phyloP scores from a whole-genome alignment of 2,113 vertebrate genomes.

The Nannobrachium achirus region DNA sequence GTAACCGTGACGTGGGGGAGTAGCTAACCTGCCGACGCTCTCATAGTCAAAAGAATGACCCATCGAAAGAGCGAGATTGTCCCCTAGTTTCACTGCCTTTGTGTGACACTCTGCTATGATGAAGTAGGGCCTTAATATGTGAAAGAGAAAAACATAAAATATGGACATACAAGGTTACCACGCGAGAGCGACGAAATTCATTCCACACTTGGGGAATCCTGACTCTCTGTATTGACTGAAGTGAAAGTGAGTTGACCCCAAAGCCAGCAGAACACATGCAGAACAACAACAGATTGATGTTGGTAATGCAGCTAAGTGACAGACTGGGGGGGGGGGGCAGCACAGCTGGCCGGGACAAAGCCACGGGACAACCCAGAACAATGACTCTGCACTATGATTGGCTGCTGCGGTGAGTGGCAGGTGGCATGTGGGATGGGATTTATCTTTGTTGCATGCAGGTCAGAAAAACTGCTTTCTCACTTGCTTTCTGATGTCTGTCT shows the following conservation, averaged over 20 bases:
- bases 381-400: slow-evolving; percentile 50
- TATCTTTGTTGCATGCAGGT: too few relatives aligned
- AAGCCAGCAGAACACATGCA: slow-evolving; percentile 24
- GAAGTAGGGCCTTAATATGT: too few relatives aligned
- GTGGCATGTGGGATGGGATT: slow-evolving; percentile 27
- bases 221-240: neutral
- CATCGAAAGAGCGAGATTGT: too few relatives aligned
- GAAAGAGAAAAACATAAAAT: too few relatives aligned
- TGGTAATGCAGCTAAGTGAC: slow-evolving; percentile 18
- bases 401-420: slow-evolving; percentile 24
- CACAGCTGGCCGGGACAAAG: slow-evolving; percentile 23
- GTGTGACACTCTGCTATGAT: too few relatives aligned
- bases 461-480: neutral
- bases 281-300: slow-evolving; percentile 5
- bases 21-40: too few relatives aligned
- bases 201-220: too few relatives aligned
- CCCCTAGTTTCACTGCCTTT: too few relatives aligned
- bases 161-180: too few relatives aligned
- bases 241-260: slow-evolving; percentile 23
- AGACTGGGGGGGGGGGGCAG: slow-evolving; percentile 26
- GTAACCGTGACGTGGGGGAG: too few relatives aligned
- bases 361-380: neutral
- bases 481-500: slow-evolving; percentile 5
- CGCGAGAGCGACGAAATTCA: too few relatives aligned
- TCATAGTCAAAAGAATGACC: too few relatives aligned